Evolutionary conservation across 2,113 vertebrate genomes (phyloP), one percentile per base, ranked within the genome.

Genomic region (Indicator maculatus): DNA sequence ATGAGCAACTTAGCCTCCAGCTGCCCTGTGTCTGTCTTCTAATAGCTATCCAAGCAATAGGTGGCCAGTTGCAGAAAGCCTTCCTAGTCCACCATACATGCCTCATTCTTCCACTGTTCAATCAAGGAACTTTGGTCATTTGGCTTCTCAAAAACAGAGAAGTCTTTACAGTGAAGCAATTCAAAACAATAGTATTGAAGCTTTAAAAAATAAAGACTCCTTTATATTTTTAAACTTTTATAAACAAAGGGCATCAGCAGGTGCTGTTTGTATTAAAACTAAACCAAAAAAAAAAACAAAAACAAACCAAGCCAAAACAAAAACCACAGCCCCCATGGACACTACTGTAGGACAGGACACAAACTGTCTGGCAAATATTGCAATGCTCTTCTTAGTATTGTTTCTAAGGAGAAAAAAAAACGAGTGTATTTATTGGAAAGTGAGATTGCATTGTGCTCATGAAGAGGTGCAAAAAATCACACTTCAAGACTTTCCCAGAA

Each of bases 361-460:
- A 58, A 90, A 91, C 56, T 97, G 86, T 93, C 94, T 56, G 83
- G 80, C 82, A 93, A 93, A 93, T 70, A 89, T 74, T 55, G 83
- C 70, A 87, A 85, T 83, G 80, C 52, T 82, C 73, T 95, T 93
- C 80, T 91, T 59, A 88, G 13, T 86, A 38, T 36, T 83, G 41
- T 96, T 93, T 78, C 67, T 64, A 87, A 86, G 47, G 55, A 65
- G 28, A 31, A 69, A 31, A 64, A 92, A 89, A 88, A 67, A 55
- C 31, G 81, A 58, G 33, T 73, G 7, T 98, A 98, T 98, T 98
- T 98, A 98, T 98, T 98, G 90, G 94, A 97, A 97, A 97, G 88
- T 96, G 89, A 93, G 84, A 94, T 55, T 92, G 50, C 92, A 75
- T 86, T 90, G 59, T 83, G 60, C 61, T 93, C 50, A 95, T 70